These are phyloP conservation scores for Physocephala rufipes DNA, from an alignment of 2,888 invertebrate genomes.

Conservation along the genomic window DNA sequence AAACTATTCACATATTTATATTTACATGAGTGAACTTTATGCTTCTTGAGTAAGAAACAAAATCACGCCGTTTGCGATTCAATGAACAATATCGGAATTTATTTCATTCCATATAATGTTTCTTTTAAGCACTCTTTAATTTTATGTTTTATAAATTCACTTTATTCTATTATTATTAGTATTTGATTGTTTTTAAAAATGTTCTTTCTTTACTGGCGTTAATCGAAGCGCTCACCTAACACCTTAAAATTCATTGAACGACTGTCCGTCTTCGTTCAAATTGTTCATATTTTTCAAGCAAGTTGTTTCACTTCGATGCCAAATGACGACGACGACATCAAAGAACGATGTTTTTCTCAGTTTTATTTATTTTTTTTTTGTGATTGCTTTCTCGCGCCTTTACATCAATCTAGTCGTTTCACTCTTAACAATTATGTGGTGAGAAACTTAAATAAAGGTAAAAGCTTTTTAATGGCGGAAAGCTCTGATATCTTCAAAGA, in stretches of 20 bases:
- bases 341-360: constrained; percentile 19
- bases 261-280: constrained; percentile 41
- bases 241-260: constrained; percentile 45
- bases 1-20: no score
- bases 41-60: no score
- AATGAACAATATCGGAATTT: no score
- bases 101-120: no score
- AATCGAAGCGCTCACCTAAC: constrained; percentile 31
- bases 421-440: constrained; percentile 8
- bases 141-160: no score
- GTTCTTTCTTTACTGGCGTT: constrained; percentile 7
- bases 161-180: no score
- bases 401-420: constrained; percentile 2
- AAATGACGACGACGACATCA: no score
- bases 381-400: no score
- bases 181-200: constrained; percentile 12
- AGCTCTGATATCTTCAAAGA: no score
- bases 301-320: constrained; percentile 35
- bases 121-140: no score
- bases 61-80: no score
- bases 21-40: no score
- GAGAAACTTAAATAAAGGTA: constrained; percentile 9
- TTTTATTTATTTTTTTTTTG: background rate
- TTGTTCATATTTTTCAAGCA: constrained; percentile 31
- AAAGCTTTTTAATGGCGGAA: background rate